These are phyloP conservation scores for Oryzias melastigma DNA, from an alignment of 2,113 vertebrate species.

Conservation along the genomic window DNA sequence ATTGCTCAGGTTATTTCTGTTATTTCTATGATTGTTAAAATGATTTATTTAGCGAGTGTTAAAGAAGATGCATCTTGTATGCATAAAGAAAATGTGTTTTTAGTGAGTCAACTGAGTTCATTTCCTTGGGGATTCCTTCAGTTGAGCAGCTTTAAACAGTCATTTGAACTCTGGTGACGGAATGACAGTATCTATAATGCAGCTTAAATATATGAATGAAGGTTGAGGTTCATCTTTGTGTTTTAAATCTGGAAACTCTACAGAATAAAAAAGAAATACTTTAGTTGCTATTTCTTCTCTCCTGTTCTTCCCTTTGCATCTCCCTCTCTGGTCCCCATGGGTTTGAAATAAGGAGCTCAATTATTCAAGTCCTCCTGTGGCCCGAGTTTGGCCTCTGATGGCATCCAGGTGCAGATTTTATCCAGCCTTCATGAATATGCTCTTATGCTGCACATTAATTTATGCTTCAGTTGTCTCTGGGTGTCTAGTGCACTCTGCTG, in stretches of 20 bases:
- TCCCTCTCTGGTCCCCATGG: constrained; percentile 50
- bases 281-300: constrained; percentile 17
- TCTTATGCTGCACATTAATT: constrained; percentile 73
- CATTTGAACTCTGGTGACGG: no score
- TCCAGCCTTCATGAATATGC: constrained; percentile 60
- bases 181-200: no score
- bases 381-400: constrained; percentile 37
- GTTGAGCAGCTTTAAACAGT: no score
- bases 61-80: no score
- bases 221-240: background rate
- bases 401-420: constrained; percentile 57
- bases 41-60: no score
- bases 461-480: constrained; percentile 57
- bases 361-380: constrained; percentile 69
- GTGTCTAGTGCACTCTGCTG: constrained; percentile 68
- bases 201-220: no score
- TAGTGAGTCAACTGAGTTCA: no score
- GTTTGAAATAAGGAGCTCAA: constrained; percentile 64
- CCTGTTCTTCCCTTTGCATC: constrained; percentile 47
- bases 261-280: background rate
- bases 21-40: no score
- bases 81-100: no score
- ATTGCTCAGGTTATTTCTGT: no score
- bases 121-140: no score
- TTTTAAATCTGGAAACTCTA: constrained; percentile 35